Evolutionary conservation across 2,797 vertebrate species (phyloP).

Genomic region (Kryptopterus vitreolus): DNA sequence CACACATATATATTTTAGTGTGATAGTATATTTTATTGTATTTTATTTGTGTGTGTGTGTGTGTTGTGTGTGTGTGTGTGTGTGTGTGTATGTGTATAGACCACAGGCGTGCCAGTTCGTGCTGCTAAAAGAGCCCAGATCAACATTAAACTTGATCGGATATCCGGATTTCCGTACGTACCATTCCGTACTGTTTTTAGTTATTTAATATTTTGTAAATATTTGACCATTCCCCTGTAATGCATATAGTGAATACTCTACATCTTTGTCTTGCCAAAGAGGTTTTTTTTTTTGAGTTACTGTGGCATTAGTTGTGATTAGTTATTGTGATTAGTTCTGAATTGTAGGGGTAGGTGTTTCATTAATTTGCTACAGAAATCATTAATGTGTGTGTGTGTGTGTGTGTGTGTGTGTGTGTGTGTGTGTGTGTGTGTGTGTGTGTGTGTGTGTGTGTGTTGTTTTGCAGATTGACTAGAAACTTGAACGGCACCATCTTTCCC

Average conservation of each 20-base stretch:
- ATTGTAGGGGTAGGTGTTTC: not conserved
- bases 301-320: too few relatives aligned
- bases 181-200: too few relatives aligned
- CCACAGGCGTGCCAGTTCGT: slow-evolving; percentile 76
- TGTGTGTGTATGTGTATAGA: slow-evolving; percentile 61
- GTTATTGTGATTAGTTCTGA: too few relatives aligned
- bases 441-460: not conserved
- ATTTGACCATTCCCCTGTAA: too few relatives aligned
- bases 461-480: slow-evolving; percentile 60
- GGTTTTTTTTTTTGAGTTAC: not conserved
- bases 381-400: slow-evolving; percentile 3
- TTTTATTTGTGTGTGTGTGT: slow-evolving; percentile 7
- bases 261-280: not conserved
- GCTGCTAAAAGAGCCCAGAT: slow-evolving; percentile 78
- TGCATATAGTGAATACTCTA: too few relatives aligned
- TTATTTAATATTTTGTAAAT: too few relatives aligned
- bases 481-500: slow-evolving; percentile 72
- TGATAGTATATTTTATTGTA: too few relatives aligned
- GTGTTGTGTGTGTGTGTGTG: slow-evolving; percentile 27
- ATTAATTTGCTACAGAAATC: not conserved
- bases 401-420: slow-evolving; percentile 1
- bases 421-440: not conserved
- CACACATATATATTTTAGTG: too few relatives aligned
- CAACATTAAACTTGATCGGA: slow-evolving; percentile 65
- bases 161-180: slow-evolving; percentile 70